Percentiles rank a stretch among this genome's conserved stretches.
Evolutionary conservation across 2,113 vertebrate species (phyloP).

Genomic region (Thryonomys swinderianus): DNA sequence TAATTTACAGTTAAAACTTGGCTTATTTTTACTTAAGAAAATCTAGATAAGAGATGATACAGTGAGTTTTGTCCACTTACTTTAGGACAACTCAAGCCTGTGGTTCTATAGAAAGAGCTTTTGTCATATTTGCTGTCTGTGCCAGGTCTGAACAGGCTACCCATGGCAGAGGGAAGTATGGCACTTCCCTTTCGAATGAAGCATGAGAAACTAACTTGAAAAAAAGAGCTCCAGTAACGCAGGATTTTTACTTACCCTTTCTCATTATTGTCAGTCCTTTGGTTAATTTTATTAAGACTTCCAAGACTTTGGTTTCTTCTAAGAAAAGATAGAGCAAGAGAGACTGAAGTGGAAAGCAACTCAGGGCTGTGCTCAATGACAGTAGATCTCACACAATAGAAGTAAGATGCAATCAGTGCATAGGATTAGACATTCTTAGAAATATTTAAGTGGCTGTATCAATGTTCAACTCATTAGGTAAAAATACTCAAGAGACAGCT

Average conservation of each 20-base stretch:
- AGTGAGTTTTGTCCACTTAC: not conserved
- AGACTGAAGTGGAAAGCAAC: not conserved
- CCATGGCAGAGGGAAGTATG: not conserved
- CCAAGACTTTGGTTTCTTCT: constrained; percentile 63
- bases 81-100: not conserved
- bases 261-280: constrained; percentile 16
- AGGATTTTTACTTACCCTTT: constrained; percentile 30
- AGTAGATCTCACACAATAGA: not conserved
- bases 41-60: not conserved
- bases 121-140: not conserved
- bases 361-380: not conserved
- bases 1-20: constrained; percentile 24
- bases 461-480: not conserved
- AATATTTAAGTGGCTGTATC: not conserved
- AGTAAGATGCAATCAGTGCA: not conserved
- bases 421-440: not conserved
- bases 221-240: not conserved
- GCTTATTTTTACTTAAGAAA: not conserved
- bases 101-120: not conserved
- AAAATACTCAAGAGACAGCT: not conserved
- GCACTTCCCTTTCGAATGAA: not conserved
- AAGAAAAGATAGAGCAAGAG: not conserved
- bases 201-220: not conserved
- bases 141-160: not conserved
- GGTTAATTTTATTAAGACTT: constrained; percentile 61